Conservation (phyloP, 1,140 invertebrate species). For the Eumaeus atala region DNA sequence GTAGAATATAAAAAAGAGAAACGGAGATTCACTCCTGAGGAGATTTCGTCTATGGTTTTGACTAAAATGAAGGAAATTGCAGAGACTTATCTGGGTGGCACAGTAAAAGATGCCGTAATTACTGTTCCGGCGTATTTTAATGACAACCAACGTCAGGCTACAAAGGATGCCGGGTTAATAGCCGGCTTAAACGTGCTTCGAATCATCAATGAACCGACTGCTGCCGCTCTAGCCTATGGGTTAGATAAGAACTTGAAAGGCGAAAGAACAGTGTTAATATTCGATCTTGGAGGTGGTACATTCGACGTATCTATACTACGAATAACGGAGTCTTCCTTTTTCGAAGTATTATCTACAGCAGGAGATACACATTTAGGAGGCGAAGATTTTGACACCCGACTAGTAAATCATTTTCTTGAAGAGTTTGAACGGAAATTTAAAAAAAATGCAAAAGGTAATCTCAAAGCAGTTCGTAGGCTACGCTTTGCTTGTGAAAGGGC, state of each 20-base stretch:
- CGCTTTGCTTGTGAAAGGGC: constrained; percentile 96
- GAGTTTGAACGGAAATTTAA: constrained; percentile 99
- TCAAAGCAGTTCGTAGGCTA: constrained; percentile 91
- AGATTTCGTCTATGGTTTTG: constrained; percentile 88
- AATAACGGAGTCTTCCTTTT: constrained; percentile 95
- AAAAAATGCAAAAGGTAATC: constrained; percentile 93
- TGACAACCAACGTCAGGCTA: constrained; percentile 93
- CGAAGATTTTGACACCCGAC: constrained; percentile 97
- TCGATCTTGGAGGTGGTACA: constrained; percentile 97
- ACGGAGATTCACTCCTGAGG: constrained; percentile 93
- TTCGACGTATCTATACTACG: constrained; percentile 95
- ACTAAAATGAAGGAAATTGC: constrained; percentile 97
- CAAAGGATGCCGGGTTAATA: constrained; percentile 93
- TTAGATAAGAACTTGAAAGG: constrained; percentile 96
- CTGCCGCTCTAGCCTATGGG: constrained; percentile 99
- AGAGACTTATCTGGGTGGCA: constrained; percentile 93
- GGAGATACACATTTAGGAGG: constrained; percentile 98
- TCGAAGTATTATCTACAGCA: constrained; percentile 98
- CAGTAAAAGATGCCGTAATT: constrained; percentile 91
- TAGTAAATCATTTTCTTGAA: constrained; percentile 96
- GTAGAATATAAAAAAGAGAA: constrained; percentile 93
- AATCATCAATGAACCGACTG: constrained; percentile 97
- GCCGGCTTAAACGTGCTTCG: constrained; percentile 89
- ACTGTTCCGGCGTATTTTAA: constrained; percentile 95
- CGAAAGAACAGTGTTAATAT: constrained; percentile 91